Percentiles rank a stretch among this genome's conserved stretches.
These are phyloP conservation scores for Nibea coibor DNA, from an alignment of 2,113 vertebrate species.

Conservation along the genomic window DNA sequence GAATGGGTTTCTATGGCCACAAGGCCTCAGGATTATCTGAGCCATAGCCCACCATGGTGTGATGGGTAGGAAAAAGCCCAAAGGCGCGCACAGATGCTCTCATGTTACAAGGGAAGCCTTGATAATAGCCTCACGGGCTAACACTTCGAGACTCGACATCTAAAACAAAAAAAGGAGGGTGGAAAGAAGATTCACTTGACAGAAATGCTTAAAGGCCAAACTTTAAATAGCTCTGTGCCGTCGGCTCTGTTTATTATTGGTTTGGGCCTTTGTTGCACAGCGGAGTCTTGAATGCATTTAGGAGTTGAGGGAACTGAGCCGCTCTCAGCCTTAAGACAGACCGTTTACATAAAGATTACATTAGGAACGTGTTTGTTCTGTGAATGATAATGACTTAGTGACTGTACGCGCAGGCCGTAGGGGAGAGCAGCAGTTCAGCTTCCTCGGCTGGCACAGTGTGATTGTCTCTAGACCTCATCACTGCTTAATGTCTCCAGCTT, in stretches of 20 bases:
- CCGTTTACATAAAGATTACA: constrained; percentile 66
- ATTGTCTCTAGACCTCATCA: constrained; percentile 63
- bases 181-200: constrained; percentile 66
- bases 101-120: constrained; percentile 62
- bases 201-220: constrained; percentile 65
- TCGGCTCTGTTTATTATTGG: constrained; percentile 47
- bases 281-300: constrained; percentile 13
- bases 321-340: constrained; percentile 40
- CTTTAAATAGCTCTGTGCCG: constrained; percentile 75
- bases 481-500: constrained; percentile 12
- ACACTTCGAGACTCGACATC: constrained; percentile 57
- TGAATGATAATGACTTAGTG: constrained; percentile 62
- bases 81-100: constrained; percentile 79
- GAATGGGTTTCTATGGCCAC: constrained; percentile 79
- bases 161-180: constrained; percentile 27
- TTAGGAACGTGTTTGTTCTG: constrained; percentile 54
- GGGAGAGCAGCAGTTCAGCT: constrained; percentile 31
- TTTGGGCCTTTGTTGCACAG: constrained; percentile 21
- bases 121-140: constrained; percentile 46
- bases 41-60: constrained; percentile 70
- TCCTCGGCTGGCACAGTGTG: constrained; percentile 22
- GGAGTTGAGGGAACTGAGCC: constrained; percentile 22
- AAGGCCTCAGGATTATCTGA: constrained; percentile 72
- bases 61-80: constrained; percentile 70
- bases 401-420: constrained; percentile 24